Conservation (phyloP, 2,888 invertebrate genomes). For the Polietes domitor region DNA sequence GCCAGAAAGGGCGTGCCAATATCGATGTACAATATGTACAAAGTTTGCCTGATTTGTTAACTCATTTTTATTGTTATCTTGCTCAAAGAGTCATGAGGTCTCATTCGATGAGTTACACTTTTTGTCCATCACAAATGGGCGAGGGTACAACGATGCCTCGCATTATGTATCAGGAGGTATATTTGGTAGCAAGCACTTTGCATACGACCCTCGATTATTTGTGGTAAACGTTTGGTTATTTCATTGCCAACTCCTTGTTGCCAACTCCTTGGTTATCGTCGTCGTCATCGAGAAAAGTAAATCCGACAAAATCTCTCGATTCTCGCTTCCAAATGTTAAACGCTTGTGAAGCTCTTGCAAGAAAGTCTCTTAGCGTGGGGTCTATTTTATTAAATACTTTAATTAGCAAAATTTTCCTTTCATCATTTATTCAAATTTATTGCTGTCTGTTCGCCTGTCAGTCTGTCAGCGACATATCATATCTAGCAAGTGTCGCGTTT, state of each 20-base stretch:
- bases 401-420: neutral
- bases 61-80: no score
- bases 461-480: neutral
- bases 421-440: neutral
- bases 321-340: neutral
- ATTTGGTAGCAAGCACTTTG: no score
- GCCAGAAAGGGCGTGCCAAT: no score
- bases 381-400: conserved; percentile 6
- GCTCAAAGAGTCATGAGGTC: no score
- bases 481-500: neutral
- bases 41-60: no score
- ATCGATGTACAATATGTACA: no score
- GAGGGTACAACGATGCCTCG: no score
- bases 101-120: no score
- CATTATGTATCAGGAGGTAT: no score
- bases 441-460: neutral
- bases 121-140: no score
- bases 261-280: neutral
- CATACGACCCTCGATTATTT: no score
- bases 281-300: neutral
- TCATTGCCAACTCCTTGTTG: neutral
- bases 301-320: neutral
- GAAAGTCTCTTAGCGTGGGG: neutral
- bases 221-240: neutral
- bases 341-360: neutral